phyloP scores from a whole-genome alignment of 2,888 invertebrate species.

The Seira ritae region DNA sequence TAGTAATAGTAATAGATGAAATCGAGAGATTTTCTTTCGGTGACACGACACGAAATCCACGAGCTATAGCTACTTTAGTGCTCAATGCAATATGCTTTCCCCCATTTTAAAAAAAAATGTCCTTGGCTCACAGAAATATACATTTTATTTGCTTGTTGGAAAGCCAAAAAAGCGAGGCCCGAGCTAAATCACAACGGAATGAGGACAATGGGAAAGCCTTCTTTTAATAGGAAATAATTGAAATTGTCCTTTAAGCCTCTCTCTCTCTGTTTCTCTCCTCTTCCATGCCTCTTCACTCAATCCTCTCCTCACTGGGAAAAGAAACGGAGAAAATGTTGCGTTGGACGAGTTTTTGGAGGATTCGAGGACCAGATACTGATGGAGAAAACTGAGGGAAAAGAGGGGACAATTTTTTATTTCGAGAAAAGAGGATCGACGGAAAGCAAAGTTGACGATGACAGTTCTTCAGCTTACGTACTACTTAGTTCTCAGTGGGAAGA shows the following conservation, averaged over 20 bases:
- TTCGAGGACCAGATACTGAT: conserved; percentile 31
- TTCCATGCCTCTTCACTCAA: conserved; percentile 21
- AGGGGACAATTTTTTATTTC: conserved; percentile 63
- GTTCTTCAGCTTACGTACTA: conserved; percentile 60
- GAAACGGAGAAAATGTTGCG: too few relatives aligned
- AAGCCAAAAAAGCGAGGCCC: not conserved
- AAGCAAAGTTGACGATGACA: conserved; percentile 40
- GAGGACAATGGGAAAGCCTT: conserved; percentile 66
- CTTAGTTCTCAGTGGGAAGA: too few relatives aligned
- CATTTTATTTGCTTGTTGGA: not conserved
- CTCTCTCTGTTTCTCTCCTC: conserved; percentile 20
- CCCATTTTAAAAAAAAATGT: not conserved
- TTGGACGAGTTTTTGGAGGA: too few relatives aligned
- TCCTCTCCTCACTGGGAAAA: conserved; percentile 52
- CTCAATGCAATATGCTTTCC: not conserved
- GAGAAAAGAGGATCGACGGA: conserved; percentile 45
- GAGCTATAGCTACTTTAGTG: not conserved
- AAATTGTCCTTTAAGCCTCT: conserved; percentile 71
- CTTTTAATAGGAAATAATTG: conserved; percentile 71
- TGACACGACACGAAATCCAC: not conserved
- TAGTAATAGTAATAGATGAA: conserved; percentile 57
- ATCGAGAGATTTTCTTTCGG: not conserved
- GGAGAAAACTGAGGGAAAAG: conserved; percentile 33
- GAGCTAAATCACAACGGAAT: conserved; percentile 26
- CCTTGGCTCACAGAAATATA: not conserved